Evolutionary conservation across 2,888 invertebrate genomes (phyloP).

Genomic region (Platycheirus albimanus): DNA sequence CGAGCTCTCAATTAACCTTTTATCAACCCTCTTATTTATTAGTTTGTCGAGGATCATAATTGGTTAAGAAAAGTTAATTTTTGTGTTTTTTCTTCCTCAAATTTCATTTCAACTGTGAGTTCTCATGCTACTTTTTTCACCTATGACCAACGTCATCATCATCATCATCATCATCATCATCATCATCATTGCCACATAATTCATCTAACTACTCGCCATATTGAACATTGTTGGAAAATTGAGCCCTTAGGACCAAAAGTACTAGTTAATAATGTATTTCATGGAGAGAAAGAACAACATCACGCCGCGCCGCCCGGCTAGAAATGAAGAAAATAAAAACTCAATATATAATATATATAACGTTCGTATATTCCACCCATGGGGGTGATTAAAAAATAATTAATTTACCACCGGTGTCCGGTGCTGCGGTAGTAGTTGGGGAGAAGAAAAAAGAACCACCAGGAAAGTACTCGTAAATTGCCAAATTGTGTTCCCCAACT

Average conservation of each 20-base stretch:
- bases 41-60: slow-evolving; percentile 20
- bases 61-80: slow-evolving; percentile 46
- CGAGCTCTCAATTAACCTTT: too few relatives aligned
- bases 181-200: slow-evolving; percentile 55
- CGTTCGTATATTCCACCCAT: slow-evolving; percentile 75
- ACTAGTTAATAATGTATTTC: slow-evolving; percentile 57
- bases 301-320: slow-evolving; percentile 10
- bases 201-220: slow-evolving; percentile 38
- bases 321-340: neutral
- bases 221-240: slow-evolving; percentile 58
- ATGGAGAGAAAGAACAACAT: slow-evolving; percentile 41
- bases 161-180: slow-evolving; percentile 38
- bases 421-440: neutral
- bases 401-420: slow-evolving; percentile 77
- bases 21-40: too few relatives aligned
- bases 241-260: slow-evolving; percentile 59
- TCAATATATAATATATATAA: neutral
- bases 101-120: neutral
- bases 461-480: slow-evolving; percentile 68
- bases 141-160: slow-evolving; percentile 26
- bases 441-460: slow-evolving; percentile 17
- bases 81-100: slow-evolving; percentile 20
- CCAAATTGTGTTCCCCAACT: slow-evolving; percentile 71
- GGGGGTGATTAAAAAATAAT: slow-evolving; percentile 82
- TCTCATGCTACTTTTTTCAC: neutral